Percentiles rank a stretch among this genome's conserved stretches.
Conservation (phyloP, 2,113 vertebrate species). For the Notarius lentiginosus region DNA sequence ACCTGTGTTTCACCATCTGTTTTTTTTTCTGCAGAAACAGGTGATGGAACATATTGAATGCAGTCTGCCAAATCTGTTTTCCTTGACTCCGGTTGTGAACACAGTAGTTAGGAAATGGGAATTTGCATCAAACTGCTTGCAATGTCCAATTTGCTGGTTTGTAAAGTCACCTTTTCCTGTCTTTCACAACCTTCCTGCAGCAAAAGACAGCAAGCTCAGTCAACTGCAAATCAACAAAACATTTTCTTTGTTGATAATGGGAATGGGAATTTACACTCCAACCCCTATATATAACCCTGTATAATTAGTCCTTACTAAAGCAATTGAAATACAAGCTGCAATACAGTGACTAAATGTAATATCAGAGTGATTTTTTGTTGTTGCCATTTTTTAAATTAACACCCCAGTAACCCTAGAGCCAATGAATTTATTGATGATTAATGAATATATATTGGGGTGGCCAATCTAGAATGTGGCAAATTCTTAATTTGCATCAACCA, state of each 20-base stretch:
- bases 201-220: not conserved
- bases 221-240: not conserved
- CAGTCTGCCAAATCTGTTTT: conserved; percentile 30
- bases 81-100: not conserved
- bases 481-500: not conserved
- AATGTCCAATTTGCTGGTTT: not conserved
- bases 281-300: not conserved
- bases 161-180: not conserved
- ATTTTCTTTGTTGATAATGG: not conserved
- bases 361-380: not conserved
- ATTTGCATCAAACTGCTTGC: conserved; percentile 3
- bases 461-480: no score
- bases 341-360: not conserved
- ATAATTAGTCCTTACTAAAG: not conserved
- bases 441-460: not conserved
- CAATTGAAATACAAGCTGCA: not conserved
- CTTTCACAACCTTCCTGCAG: not conserved
- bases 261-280: not conserved
- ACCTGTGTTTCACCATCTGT: conserved; percentile 50
- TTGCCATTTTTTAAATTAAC: not conserved
- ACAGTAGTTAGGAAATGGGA: not conserved
- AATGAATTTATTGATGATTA: not conserved
- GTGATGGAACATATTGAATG: conserved; percentile 49
- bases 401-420: not conserved
- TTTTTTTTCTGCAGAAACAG: conserved; percentile 33